Conservation (phyloP, 2,888 invertebrate species). For the Clanis bilineata region DNA sequence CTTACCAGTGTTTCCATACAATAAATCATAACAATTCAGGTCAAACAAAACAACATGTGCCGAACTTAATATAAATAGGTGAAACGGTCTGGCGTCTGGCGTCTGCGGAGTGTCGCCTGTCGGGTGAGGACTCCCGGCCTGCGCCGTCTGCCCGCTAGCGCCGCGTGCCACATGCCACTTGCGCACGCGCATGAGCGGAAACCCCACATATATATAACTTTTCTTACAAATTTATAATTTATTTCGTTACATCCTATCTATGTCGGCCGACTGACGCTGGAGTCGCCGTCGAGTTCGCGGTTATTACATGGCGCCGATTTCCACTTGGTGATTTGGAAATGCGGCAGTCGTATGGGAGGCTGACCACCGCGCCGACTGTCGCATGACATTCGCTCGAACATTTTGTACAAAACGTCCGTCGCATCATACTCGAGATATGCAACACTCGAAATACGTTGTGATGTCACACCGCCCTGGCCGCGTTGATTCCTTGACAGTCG, state of each 20-base stretch:
- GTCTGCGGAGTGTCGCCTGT: slow-evolving; percentile 48
- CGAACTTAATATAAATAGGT: slow-evolving; percentile 78
- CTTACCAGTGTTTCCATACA: slow-evolving; percentile 81
- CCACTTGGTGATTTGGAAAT: slow-evolving; percentile 9
- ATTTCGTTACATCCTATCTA: slow-evolving; percentile 81
- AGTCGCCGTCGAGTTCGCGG: slow-evolving; percentile 30
- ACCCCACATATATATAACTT: slow-evolving; percentile 69
- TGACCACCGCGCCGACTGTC: slow-evolving; percentile 21
- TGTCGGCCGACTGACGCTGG: slow-evolving; percentile 62
- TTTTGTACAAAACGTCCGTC: slow-evolving; percentile 8
- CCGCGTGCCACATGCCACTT: slow-evolving; percentile 79
- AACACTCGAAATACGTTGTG: slow-evolving; percentile 2
- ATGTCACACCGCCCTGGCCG: slow-evolving; percentile 9
- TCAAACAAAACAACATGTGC: slow-evolving; percentile 81
- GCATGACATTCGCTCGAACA: neutral
- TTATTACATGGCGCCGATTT: slow-evolving; percentile 10
- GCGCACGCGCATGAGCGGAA: slow-evolving; percentile 75
- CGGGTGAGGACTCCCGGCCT: slow-evolving; percentile 40
- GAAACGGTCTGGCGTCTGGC: slow-evolving; percentile 73
- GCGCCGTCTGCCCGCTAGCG: too few relatives aligned
- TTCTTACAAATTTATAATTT: slow-evolving; percentile 78
- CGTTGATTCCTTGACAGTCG: slow-evolving; percentile 8
- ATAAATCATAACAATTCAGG: slow-evolving; percentile 81
- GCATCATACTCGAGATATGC: neutral
- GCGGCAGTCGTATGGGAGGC: neutral